A percentile compares a stretch with the other conserved stretches of the same genome.
Evolutionary conservation across 2,113 vertebrate species (phyloP).

Genomic region (Chlorocebus sabaeus): DNA sequence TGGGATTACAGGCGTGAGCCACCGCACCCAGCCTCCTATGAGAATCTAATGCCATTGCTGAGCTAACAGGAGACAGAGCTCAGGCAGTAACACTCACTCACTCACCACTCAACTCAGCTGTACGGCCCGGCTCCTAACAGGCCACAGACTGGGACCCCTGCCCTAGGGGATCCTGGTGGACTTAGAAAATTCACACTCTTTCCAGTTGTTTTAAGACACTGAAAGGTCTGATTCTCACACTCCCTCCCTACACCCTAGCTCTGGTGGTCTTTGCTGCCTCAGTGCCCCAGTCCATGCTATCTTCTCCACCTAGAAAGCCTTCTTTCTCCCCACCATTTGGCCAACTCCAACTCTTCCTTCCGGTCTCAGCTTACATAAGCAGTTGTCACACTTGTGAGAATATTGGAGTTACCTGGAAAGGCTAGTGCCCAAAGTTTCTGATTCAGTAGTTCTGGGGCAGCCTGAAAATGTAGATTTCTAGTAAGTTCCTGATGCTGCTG

Average conservation of each 20-base stretch:
- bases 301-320: background rate
- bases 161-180: background rate
- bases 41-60: no score
- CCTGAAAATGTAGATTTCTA: background rate
- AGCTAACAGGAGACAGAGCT: no score
- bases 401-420: background rate
- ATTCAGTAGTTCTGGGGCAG: background rate
- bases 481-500: background rate
- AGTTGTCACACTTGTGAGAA: background rate
- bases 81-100: no score
- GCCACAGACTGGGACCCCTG: no score
- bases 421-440: background rate
- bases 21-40: no score
- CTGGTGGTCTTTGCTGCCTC: background rate
- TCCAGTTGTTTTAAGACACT: background rate
- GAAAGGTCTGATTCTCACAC: fast-evolving
- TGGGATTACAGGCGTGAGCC: no score
- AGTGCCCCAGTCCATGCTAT: background rate
- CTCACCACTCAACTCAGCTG: no score
- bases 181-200: background rate
- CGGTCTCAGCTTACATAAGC: background rate
- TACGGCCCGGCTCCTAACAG: fast-evolving
- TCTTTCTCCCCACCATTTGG: background rate
- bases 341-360: background rate
- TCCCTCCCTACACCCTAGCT: background rate